Percentiles rank a stretch among this genome's conserved stretches.
These are phyloP conservation scores for Stigmatopora argus DNA, from an alignment of 2,113 vertebrate species.

Conservation along the genomic window DNA sequence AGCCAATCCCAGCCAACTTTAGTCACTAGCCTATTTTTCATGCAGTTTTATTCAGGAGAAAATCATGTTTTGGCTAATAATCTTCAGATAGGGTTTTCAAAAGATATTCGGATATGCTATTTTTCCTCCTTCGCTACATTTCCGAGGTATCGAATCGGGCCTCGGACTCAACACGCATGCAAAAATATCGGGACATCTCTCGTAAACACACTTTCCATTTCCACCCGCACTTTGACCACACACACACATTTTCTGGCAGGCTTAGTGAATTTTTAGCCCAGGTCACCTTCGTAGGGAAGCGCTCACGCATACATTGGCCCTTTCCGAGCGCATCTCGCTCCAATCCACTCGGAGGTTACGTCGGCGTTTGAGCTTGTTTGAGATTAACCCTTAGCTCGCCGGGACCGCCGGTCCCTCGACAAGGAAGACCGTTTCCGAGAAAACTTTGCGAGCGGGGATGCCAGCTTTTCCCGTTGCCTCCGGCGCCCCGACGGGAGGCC, in stretches of 20 bases:
- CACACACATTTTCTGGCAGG: constrained; percentile 24
- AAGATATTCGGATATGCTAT: no score
- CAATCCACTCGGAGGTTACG: constrained; percentile 56
- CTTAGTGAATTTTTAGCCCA: constrained; percentile 39
- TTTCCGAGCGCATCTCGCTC: constrained; percentile 26
- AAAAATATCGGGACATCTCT: no score
- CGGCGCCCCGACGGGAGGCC: constrained; percentile 62
- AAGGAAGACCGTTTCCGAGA: constrained; percentile 56
- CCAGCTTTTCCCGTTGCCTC: constrained; percentile 56
- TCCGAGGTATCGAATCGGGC: no score
- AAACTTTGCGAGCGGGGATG: constrained; percentile 44
- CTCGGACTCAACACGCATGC: no score
- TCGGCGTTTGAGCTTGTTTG: constrained; percentile 65
- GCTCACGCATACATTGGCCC: constrained; percentile 29
- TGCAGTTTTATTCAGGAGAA: no score
- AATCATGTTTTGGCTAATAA: no score
- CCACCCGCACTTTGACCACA: constrained; percentile 28
- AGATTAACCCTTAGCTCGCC: constrained; percentile 68
- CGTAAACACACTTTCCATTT: constrained; percentile 23
- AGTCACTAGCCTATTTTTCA: no score
- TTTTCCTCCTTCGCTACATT: no score
- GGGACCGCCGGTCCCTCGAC: constrained; percentile 57
- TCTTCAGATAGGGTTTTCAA: no score
- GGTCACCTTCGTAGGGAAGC: constrained; percentile 40
- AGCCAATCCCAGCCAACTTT: no score